Percentiles rank a stretch among this genome's conserved stretches.
Conservation (phyloP, 2,113 vertebrate species). For the Tetraodon nigroviridis region DNA sequence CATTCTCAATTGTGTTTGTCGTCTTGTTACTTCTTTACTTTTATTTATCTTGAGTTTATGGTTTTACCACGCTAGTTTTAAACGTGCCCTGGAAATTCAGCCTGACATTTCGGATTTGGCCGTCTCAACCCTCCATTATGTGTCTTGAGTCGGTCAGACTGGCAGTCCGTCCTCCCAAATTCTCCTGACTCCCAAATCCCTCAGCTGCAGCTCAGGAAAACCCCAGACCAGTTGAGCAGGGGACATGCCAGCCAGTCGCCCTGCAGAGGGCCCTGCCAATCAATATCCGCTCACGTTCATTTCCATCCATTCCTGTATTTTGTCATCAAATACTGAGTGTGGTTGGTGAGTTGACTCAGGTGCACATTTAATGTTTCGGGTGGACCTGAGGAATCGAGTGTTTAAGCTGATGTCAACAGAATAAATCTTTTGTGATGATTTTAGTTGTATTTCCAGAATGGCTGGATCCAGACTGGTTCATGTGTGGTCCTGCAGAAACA, state of each 20-base stretch:
- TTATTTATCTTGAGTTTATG: too few species aligned
- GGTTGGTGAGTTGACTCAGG: background rate
- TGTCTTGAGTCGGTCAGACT: slow-evolving; percentile 25
- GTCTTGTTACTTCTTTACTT: too few species aligned
- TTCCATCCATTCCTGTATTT: slow-evolving; percentile 48
- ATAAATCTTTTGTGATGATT: too few species aligned
- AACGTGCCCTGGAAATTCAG: too few species aligned
- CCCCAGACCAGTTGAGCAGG: slow-evolving; percentile 50
- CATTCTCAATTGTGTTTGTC: too few species aligned
- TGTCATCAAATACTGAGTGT: slow-evolving; percentile 32
- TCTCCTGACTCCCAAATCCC: slow-evolving; percentile 33
- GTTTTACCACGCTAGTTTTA: too few species aligned
- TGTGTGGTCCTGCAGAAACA: too few species aligned
- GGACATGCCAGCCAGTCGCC: slow-evolving; percentile 31
- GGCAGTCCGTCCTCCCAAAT: slow-evolving; percentile 25
- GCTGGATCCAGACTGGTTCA: background rate
- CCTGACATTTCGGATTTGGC: slow-evolving; percentile 1
- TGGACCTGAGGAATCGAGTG: too few species aligned
- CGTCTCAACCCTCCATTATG: slow-evolving; percentile 35
- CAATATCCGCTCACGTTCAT: slow-evolving; percentile 41
- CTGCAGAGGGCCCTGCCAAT: slow-evolving; percentile 69
- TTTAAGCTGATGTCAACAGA: too few species aligned
- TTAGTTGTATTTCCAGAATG: background rate
- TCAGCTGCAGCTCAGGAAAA: slow-evolving; percentile 57
- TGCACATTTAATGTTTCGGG: too few species aligned